phyloP scores from a whole-genome alignment of 2,113 vertebrate species.

The Charina bottae region DNA sequence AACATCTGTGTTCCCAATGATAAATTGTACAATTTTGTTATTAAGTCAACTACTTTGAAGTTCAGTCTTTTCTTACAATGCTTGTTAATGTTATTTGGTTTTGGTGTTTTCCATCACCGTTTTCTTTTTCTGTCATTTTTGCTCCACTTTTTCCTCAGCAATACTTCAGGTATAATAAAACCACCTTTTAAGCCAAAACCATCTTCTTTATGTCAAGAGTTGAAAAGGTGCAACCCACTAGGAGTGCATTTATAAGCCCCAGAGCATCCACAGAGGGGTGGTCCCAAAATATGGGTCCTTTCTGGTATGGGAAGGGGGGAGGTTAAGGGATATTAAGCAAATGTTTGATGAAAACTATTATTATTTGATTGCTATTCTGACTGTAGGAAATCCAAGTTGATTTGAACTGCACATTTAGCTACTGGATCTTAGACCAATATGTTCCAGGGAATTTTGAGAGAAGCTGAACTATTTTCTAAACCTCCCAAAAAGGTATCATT shows the following conservation, averaged over 20 bases:
- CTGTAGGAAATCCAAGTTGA: background rate
- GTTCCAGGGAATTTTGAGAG: background rate
- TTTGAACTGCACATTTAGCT: background rate
- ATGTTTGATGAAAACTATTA: background rate
- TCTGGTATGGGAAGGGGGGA: background rate
- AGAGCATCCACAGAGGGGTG: background rate
- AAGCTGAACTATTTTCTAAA: background rate
- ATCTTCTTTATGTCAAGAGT: background rate
- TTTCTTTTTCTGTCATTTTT: background rate
- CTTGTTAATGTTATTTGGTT: slow-evolving; percentile 16
- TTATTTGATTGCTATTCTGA: background rate
- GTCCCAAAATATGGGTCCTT: background rate
- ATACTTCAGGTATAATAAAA: background rate
- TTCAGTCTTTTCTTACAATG: slow-evolving; percentile 16
- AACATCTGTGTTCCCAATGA: background rate
- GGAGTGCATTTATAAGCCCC: background rate
- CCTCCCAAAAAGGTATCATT: background rate
- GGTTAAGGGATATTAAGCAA: background rate
- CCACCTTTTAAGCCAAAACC: background rate
- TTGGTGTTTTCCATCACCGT: slow-evolving; percentile 13
- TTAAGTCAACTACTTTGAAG: slow-evolving; percentile 16
- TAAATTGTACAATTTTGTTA: background rate
- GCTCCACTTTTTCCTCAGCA: background rate
- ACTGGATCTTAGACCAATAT: background rate
- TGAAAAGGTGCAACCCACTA: background rate